These are phyloP conservation scores for Acleris emargana DNA, from an alignment of 2,888 invertebrate genomes.

Conservation along the genomic window DNA sequence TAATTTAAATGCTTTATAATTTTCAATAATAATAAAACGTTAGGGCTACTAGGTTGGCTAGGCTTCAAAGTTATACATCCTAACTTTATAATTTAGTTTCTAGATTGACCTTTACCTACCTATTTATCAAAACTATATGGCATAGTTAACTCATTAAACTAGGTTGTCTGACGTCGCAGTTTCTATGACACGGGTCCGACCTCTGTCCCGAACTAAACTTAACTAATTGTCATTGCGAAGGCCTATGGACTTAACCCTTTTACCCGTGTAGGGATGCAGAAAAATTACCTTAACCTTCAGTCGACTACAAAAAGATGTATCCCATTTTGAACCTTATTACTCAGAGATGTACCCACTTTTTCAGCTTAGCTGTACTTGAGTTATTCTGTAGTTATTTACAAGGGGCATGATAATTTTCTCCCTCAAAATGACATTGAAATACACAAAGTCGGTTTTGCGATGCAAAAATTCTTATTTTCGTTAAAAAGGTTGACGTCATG, in stretches of 20 bases:
- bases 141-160: conserved; percentile 35
- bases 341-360: too few relatives aligned
- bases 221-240: conserved; percentile 37
- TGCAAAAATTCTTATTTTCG: too few relatives aligned
- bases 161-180: conserved; percentile 35
- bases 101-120: conserved; percentile 19
- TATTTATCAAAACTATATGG: conserved; percentile 27
- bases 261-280: neutral
- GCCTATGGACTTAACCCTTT: conserved; percentile 9
- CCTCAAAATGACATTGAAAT: too few relatives aligned
- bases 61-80: neutral
- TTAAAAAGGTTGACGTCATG: too few relatives aligned
- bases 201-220: conserved; percentile 30
- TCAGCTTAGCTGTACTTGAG: too few relatives aligned
- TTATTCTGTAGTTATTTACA: too few relatives aligned
- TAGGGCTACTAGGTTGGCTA: too few relatives aligned
- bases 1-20: too few relatives aligned
- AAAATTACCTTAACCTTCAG: neutral
- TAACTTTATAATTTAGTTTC: conserved; percentile 19
- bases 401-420: too few relatives aligned
- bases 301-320: conserved; percentile 1
- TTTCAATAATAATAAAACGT: too few relatives aligned
- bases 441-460: too few relatives aligned
- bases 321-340: too few relatives aligned
- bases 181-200: conserved; percentile 36